These are phyloP conservation scores for Coelogynopora nodosa DNA, from an alignment of 2,888 invertebrate genomes.

Conservation along the genomic window DNA sequence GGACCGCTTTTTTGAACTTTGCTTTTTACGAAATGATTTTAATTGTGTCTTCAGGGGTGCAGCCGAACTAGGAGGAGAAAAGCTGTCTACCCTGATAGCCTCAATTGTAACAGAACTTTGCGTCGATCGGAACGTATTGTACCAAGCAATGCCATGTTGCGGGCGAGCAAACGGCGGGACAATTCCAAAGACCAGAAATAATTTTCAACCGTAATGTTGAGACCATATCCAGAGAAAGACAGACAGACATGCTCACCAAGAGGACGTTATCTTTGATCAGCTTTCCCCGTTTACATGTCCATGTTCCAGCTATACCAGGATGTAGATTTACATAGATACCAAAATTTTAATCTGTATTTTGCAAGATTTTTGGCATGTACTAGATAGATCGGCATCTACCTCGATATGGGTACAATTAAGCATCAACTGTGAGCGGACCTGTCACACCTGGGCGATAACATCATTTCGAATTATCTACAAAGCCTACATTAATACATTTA, in stretches of 20 bases:
- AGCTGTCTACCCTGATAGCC: neutral
- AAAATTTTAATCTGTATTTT: conserved; percentile 18
- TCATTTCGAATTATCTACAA: neutral
- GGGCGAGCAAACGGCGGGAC: neutral
- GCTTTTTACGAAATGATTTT: neutral
- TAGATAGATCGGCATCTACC: conserved; percentile 5
- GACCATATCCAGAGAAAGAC: neutral
- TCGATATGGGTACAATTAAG: conserved; percentile 14
- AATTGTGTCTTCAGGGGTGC: conserved; percentile 8
- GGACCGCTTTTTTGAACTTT: neutral
- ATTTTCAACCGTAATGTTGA: neutral
- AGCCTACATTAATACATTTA: too few species aligned
- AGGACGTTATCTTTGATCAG: neutral
- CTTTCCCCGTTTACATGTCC: conserved; percentile 32
- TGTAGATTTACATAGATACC: neutral
- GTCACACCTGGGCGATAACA: conserved; percentile 12
- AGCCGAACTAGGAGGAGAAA: neutral
- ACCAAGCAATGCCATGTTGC: neutral
- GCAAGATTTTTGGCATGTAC: neutral
- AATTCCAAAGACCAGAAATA: conserved; percentile 32
- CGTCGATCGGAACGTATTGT: neutral
- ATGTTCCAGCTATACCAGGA: conserved; percentile 21
- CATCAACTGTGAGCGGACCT: conserved; percentile 3
- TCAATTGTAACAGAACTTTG: conserved; percentile 15
- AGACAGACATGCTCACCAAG: conserved; percentile 21